Base-by-base conservation (phyloP, 2,888 invertebrate genomes). In the Morpho achilles region DNA sequence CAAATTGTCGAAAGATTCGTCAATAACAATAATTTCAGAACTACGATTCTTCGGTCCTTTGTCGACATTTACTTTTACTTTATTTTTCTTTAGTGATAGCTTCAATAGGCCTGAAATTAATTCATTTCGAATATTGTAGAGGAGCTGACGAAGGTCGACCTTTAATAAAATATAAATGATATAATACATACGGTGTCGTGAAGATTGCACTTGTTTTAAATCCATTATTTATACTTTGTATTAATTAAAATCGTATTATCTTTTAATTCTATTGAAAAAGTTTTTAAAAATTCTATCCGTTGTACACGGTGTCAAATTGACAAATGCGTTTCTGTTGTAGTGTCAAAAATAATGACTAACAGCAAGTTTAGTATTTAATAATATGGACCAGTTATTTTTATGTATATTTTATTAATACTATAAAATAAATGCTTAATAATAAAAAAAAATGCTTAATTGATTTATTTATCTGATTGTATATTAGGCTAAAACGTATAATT, bases 31-130 rank as follows among this genome's bases (percentile, higher is more conserved):
- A 16, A 87, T 71, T 69, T 86, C 86, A 0, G 84, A 79, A 67
- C 76, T 82, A 40, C 73, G 71, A 53, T 80, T 80, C 56, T 70
- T 75, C 2, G 56, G 53, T 47, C 77, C 74, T 50, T 76, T 68
- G 40, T 70, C 69, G 7, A 63, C 55, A 67, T 77, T 77, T n/a
- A 64, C 32, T 48, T 77, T 77, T n/a, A 64, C 32, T 48, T 68
- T 77, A 51, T 80, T 84, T 76, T 87, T 90, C 76, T 83, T 89
- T 56, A 89, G 57, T 6, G 87, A 83, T 43, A 90, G 72, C 67
- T 84, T 84, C 16, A 74, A 56, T 70, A 81, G 84, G 8, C 81
- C 90, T 90, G 71, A 56, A 80, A 80, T 41, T 53, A 53, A 46
- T 10, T 8, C 5, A 43, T 43, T 43, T 43, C 7, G n/a, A 4